A percentile compares a stretch with the other conserved stretches of the same genome.
Evolutionary conservation across 2,888 invertebrate species (phyloP).

Genomic region (Oxyteleia sp.): DNA sequence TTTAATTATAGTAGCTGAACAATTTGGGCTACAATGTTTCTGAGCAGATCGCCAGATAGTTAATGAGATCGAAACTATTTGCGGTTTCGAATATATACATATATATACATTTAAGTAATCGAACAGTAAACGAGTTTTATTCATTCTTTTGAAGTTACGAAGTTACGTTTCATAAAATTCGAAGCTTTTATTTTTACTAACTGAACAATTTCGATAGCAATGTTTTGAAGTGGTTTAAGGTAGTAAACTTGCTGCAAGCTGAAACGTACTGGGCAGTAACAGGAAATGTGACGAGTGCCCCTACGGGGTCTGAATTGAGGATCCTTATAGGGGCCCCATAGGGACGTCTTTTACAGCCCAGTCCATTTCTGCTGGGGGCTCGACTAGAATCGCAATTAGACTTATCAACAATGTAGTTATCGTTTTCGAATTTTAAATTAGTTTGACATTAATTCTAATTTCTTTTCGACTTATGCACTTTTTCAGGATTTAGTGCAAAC

Average conservation of each 20-base stretch:
- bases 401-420: too few species aligned
- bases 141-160: neutral
- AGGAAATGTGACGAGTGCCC: slow-evolving; percentile 30
- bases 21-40: slow-evolving; percentile 27
- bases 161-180: too few species aligned
- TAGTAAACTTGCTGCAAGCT: slow-evolving; percentile 1
- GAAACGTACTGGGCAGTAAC: slow-evolving; percentile 17
- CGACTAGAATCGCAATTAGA: too few species aligned
- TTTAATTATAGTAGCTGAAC: slow-evolving; percentile 21
- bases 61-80: slow-evolving; percentile 27
- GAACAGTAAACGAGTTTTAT: too few species aligned
- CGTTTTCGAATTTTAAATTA: too few species aligned
- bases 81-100: slow-evolving; percentile 3
- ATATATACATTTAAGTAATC: slow-evolving; percentile 1
- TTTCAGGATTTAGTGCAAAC: too few species aligned
- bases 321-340: too few species aligned
- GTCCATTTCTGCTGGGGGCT: too few species aligned
- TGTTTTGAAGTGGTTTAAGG: neutral
- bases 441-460: too few species aligned
- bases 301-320: too few species aligned
- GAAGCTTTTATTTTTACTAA: neutral
- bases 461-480: too few species aligned
- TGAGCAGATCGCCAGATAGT: slow-evolving; percentile 14
- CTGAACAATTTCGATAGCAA: neutral
- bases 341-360: too few species aligned